Conservation (phyloP, 2,797 vertebrate genomes). For the Petrocephalus sullivani region DNA sequence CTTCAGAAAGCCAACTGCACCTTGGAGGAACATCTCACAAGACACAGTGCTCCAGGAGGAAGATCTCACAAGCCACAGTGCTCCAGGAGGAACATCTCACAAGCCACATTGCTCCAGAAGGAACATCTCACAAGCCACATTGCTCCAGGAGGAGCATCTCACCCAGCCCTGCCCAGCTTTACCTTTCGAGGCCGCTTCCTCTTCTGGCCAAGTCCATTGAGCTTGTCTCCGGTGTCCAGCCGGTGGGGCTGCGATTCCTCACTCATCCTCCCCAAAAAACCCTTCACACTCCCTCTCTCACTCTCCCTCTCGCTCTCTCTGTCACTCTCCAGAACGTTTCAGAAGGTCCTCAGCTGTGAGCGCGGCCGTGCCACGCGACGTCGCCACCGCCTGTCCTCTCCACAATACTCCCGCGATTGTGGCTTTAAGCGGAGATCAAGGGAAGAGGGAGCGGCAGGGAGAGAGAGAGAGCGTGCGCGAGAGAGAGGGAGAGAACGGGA, state of each 20-base stretch:
- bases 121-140: background rate
- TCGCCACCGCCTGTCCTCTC: slow-evolving; percentile 40
- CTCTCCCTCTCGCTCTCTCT: slow-evolving; percentile 24
- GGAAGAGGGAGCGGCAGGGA: slow-evolving; percentile 47
- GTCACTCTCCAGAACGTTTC: slow-evolving; percentile 17
- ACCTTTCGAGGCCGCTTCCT: slow-evolving; percentile 88
- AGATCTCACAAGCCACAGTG: too few species aligned
- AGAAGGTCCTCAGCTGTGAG: slow-evolving; percentile 30
- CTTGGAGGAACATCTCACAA: background rate
- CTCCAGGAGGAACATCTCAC: background rate
- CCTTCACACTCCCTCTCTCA: slow-evolving; percentile 10
- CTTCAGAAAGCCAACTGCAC: background rate
- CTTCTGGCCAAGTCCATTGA: slow-evolving; percentile 73
- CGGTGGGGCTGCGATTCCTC: slow-evolving; percentile 77
- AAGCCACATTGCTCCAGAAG: background rate
- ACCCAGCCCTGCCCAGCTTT: slow-evolving; percentile 36
- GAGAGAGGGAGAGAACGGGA: slow-evolving; percentile 36
- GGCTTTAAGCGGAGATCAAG: slow-evolving; percentile 52
- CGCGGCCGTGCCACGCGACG: slow-evolving; percentile 35
- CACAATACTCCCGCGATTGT: slow-evolving; percentile 53
- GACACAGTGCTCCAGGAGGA: background rate
- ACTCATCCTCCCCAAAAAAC: slow-evolving; percentile 59
- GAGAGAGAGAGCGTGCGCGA: slow-evolving; percentile 36
- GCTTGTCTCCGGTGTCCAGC: slow-evolving; percentile 78
- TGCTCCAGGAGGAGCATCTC: background rate